Percentiles rank a stretch among this genome's conserved stretches.
Conservation (phyloP, 2,888 invertebrate genomes). For the Pegoplata infirma region DNA sequence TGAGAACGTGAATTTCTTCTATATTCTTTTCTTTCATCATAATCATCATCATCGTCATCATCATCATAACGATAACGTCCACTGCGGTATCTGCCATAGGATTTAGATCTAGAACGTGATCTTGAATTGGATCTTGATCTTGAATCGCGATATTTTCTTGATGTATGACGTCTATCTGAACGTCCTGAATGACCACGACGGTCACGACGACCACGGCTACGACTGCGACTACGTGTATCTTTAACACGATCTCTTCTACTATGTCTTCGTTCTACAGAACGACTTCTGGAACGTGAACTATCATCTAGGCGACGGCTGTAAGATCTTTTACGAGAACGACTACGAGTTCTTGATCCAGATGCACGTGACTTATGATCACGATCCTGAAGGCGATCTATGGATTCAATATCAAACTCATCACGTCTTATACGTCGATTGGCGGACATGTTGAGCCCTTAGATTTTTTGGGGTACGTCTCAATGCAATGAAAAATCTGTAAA, state of each 20-base stretch:
- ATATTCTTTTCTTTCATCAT: too few relatives aligned
- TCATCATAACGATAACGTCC: conserved; percentile 42
- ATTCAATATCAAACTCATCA: conserved; percentile 63
- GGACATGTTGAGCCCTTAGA: conserved; percentile 61
- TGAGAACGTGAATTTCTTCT: conserved; percentile 45
- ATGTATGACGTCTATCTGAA: conserved; percentile 43
- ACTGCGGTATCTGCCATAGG: conserved; percentile 26
- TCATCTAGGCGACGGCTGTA: conserved; percentile 52
- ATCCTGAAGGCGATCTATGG: conserved; percentile 63
- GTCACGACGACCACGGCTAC: conserved; percentile 57
- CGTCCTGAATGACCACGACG: conserved; percentile 50
- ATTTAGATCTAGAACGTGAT: conserved; percentile 52
- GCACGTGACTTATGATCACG: conserved; percentile 53
- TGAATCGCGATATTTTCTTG: conserved; percentile 50
- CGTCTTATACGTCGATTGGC: conserved; percentile 65
- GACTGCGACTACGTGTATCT: conserved; percentile 51
- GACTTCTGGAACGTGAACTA: conserved; percentile 59
- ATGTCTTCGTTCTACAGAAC: conserved; percentile 50
- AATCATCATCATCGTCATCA: conserved; percentile 16
- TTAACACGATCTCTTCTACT: conserved; percentile 43
- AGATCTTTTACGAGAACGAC: conserved; percentile 67
- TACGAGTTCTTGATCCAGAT: conserved; percentile 51
- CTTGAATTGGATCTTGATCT: conserved; percentile 57
- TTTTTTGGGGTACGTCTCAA: neutral
- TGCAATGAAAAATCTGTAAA: conserved; percentile 56